Evolutionary conservation across 2,888 invertebrate species (phyloP), one percentile per base, ranked within the genome.

Genomic region (Aleiodes alternator): DNA sequence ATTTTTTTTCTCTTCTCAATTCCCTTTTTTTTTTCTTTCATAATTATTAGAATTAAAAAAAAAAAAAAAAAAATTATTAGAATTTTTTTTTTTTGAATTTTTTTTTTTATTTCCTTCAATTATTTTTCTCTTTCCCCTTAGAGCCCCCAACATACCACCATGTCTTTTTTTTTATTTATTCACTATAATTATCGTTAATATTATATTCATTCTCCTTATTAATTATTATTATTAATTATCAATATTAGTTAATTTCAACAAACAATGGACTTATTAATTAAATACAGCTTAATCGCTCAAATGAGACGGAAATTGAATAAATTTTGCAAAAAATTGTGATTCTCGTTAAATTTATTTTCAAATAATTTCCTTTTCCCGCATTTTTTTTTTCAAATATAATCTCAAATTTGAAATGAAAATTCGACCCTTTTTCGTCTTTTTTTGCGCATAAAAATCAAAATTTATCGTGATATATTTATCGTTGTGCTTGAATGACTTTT

Each of bases 401-500:
- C 43, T 43, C 43, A 55, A 55, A 55, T n/a, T 55, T 16, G 5
- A 55, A 55, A 12, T 53, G 2, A 55, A 16, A n/a, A n/a, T 1
- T 16, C 6, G 12, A 51, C 12, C 14, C 8, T 8, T 55, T 53
- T 53, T 53, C 53, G 1, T 3, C 5, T n/a, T 16, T 55, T 4
- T 14, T 16, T 16, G 29, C 16, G 23, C 16, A 16, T 23, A 29
- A 56, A 16, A 56, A 16, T 3, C 1, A 23, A 23, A 16, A 16
- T 56, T 56, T 3, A 23, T 64, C 64, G 64, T 64, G n/a, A n/a
- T 34, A 64, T 64, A 8, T 9, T 16, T 16, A 64, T 64, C 64
- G 64, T 64, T 64, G 64, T 61, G 69, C 51, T 29, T 61, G 66
- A 57, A 73, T 31, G 64, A 57, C 48, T 61, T 23, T 66, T 50